These are phyloP conservation scores for Anabas testudineus DNA, from an alignment of 2,797 vertebrate species.

Conservation along the genomic window DNA sequence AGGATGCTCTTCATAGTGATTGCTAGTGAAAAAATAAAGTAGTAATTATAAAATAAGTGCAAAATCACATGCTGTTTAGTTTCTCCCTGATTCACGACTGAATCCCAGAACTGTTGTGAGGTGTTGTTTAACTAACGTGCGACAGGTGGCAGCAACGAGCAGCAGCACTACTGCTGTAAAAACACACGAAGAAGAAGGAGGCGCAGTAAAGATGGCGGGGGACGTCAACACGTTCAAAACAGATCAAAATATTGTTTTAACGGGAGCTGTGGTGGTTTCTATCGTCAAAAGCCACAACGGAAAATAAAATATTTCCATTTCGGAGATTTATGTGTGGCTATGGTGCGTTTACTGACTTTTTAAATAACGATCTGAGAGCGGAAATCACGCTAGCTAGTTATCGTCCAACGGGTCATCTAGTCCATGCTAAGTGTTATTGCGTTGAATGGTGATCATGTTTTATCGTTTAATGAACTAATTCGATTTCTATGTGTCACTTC, in stretches of 20 bases:
- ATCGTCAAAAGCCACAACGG: conserved; percentile 91
- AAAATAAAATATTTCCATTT: conserved; percentile 89
- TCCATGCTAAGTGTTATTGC: too few relatives aligned
- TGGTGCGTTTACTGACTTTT: conserved; percentile 73
- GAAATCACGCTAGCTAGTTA: too few relatives aligned
- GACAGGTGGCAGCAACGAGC: not conserved
- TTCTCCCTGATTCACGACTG: not conserved
- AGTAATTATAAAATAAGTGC: too few relatives aligned
- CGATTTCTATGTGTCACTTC: too few relatives aligned
- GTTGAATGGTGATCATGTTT: too few relatives aligned
- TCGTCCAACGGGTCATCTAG: not conserved
- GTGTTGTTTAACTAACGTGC: not conserved
- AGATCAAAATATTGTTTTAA: conserved; percentile 69
- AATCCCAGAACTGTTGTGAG: too few relatives aligned
- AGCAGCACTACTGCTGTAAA: not conserved
- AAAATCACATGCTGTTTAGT: too few relatives aligned
- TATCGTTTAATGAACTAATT: too few relatives aligned
- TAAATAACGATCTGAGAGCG: not conserved
- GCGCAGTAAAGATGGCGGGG: conserved; percentile 74
- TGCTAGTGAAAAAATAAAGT: too few relatives aligned
- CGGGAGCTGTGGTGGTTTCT: conserved; percentile 85
- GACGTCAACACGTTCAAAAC: conserved; percentile 64
- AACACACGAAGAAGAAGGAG: not conserved
- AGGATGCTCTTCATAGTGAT: too few relatives aligned
- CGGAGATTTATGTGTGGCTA: conserved; percentile 87